These are phyloP conservation scores for Dendrocincla fuliginosa DNA, from an alignment of 2,797 vertebrate species.

Conservation along the genomic window DNA sequence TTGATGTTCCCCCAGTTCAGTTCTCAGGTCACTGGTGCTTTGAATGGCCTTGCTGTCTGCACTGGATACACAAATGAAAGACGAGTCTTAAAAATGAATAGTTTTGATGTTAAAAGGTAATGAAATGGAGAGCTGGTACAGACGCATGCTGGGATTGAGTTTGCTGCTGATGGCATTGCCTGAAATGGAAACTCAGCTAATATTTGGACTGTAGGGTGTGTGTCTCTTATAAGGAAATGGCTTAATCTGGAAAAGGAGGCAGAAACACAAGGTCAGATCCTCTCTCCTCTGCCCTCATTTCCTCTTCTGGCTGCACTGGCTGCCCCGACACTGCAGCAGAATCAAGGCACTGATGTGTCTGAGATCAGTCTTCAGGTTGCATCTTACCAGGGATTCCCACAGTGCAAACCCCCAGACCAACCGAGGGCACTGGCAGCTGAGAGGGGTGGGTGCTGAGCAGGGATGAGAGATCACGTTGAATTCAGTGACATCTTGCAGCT, in stretches of 20 bases:
- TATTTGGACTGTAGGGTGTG: conserved; percentile 56
- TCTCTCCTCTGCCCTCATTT: conserved; percentile 30
- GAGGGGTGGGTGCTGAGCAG: background rate
- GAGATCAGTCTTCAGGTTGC: background rate
- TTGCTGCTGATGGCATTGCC: conserved; percentile 3
- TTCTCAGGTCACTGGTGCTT: background rate
- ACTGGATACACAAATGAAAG: background rate
- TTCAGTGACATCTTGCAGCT: background rate
- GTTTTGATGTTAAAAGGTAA: background rate
- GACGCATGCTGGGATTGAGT: background rate
- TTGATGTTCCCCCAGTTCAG: background rate
- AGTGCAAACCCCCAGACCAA: background rate
- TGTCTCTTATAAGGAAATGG: conserved; percentile 18
- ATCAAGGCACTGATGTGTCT: background rate
- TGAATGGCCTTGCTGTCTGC: background rate
- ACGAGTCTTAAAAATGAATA: background rate
- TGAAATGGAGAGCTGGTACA: background rate
- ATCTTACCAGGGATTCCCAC: background rate
- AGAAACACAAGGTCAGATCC: conserved; percentile 44
- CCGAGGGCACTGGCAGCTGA: background rate
- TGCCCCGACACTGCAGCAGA: background rate
- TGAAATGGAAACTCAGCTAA: conserved; percentile 45
- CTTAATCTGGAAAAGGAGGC: conserved; percentile 33
- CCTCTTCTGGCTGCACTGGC: background rate
- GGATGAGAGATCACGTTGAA: background rate